Percentiles rank a stretch among this genome's conserved stretches.
phyloP scores from a whole-genome alignment of 2,113 vertebrate genomes.

The Blennius ocellaris region DNA sequence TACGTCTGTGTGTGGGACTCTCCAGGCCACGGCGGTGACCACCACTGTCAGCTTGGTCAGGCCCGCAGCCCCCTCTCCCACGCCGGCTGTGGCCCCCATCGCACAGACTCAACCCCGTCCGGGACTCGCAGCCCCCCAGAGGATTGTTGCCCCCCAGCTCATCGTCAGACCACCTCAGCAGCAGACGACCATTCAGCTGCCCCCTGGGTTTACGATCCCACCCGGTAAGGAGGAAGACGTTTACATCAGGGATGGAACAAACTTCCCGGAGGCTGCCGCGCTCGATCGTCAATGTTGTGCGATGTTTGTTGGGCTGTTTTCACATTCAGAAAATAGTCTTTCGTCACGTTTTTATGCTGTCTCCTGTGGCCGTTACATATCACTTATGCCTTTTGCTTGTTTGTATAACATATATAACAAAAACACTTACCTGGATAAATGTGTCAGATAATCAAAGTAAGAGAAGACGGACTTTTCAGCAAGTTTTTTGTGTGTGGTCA shows the following conservation, averaged over 20 bases:
- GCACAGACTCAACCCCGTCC: slow-evolving; percentile 80
- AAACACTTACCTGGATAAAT: no score
- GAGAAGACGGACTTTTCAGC: no score
- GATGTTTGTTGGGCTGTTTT: slow-evolving; percentile 3
- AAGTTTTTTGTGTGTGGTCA: no score
- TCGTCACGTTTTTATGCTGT: no score
- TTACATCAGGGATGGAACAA: neutral
- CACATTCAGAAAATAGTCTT: no score
- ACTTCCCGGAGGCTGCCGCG: neutral
- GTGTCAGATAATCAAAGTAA: no score
- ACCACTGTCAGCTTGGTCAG: slow-evolving; percentile 71
- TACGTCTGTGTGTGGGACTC: slow-evolving; percentile 56
- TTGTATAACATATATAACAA: no score
- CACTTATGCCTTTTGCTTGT: no score
- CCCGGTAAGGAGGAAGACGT: slow-evolving; percentile 81
- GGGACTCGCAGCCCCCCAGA: slow-evolving; percentile 78
- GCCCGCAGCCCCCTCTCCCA: slow-evolving; percentile 65
- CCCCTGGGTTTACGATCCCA: slow-evolving; percentile 90
- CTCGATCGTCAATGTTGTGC: neutral
- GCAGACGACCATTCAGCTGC: slow-evolving; percentile 90
- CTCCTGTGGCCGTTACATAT: no score
- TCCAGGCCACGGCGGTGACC: slow-evolving; percentile 62
- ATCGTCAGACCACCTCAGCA: slow-evolving; percentile 89
- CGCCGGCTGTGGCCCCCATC: slow-evolving; percentile 61
- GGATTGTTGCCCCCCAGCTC: slow-evolving; percentile 88